Conservation (phyloP, 2,888 invertebrate species). For the Apotomis capreana region DNA sequence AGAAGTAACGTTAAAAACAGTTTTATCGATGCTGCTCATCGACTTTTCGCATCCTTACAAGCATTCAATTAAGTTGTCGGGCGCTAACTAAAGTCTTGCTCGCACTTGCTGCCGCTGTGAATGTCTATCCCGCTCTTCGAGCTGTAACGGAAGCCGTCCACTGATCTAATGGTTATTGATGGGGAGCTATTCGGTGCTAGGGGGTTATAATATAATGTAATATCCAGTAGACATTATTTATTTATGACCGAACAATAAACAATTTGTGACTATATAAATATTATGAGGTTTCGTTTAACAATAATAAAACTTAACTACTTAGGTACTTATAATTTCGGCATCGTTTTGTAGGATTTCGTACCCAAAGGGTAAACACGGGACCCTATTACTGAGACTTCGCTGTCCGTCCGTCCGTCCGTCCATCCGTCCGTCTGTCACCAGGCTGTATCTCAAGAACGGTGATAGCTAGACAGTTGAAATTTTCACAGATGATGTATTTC, state of each 20-base stretch:
- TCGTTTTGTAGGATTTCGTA: no score
- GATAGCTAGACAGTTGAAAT: no score
- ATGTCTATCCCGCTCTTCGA: conserved; percentile 53
- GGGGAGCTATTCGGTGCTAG: conserved; percentile 59
- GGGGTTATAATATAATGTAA: conserved; percentile 29
- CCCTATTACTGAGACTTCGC: no score
- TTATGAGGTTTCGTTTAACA: no score
- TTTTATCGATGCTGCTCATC: conserved; percentile 49
- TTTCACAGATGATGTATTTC: no score
- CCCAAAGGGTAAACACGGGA: no score
- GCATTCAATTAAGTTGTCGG: conserved; percentile 78
- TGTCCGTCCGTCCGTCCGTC: no score
- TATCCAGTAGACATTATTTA: conserved; percentile 35
- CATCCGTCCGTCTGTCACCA: no score
- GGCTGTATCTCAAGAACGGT: no score
- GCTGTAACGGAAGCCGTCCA: conserved; percentile 70
- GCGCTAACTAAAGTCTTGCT: conserved; percentile 53
- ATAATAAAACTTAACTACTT: no score
- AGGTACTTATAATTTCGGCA: no score
- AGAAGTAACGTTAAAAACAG: not conserved
- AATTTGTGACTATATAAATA: not conserved
- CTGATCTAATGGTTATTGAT: conserved; percentile 73
- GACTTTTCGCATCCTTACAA: conserved; percentile 53
- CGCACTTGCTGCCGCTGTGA: conserved; percentile 41
- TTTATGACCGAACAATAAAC: conserved; percentile 5